Evolutionary conservation across 2,888 invertebrate genomes (phyloP).

Genomic region (Mamestra brassicae): DNA sequence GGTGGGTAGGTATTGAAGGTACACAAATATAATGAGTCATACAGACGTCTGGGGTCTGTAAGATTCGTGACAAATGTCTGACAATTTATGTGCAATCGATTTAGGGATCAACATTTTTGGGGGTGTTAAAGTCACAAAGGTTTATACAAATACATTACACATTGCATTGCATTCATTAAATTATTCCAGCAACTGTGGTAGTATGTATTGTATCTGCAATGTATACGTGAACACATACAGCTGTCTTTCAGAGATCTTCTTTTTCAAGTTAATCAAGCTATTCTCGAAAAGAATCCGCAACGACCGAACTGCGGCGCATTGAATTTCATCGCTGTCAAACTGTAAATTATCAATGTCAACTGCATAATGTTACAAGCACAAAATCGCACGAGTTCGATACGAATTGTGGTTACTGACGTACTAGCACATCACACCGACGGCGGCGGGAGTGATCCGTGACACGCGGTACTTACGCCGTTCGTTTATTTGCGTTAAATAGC

Average conservation of each 20-base stretch:
- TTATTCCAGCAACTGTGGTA: too few relatives aligned
- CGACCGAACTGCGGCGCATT: not conserved
- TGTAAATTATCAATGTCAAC: not conserved
- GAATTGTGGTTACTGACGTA: conserved; percentile 45
- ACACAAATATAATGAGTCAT: conserved; percentile 49
- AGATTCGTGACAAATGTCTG: conserved; percentile 71
- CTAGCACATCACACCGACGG: conserved; percentile 33
- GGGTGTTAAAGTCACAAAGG: too few relatives aligned
- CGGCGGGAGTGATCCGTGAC: conserved; percentile 64
- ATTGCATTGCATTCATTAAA: too few relatives aligned
- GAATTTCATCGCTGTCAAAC: too few relatives aligned
- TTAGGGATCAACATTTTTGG: not conserved
- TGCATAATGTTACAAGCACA: not conserved
- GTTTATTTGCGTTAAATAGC: conserved; percentile 66
- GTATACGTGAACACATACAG: too few relatives aligned
- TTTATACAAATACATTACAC: too few relatives aligned
- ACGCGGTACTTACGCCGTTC: conserved; percentile 60
- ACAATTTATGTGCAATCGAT: conserved; percentile 48
- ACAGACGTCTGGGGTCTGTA: conserved; percentile 43
- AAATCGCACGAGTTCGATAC: conserved; percentile 8
- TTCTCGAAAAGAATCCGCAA: too few relatives aligned
- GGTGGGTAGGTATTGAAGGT: conserved; percentile 28
- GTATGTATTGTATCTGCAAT: too few relatives aligned
- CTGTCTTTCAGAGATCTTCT: too few relatives aligned
- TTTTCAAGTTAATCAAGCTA: too few relatives aligned